phyloP scores from a whole-genome alignment of 2,888 invertebrate genomes.

The Caenorhabditis sinica region DNA sequence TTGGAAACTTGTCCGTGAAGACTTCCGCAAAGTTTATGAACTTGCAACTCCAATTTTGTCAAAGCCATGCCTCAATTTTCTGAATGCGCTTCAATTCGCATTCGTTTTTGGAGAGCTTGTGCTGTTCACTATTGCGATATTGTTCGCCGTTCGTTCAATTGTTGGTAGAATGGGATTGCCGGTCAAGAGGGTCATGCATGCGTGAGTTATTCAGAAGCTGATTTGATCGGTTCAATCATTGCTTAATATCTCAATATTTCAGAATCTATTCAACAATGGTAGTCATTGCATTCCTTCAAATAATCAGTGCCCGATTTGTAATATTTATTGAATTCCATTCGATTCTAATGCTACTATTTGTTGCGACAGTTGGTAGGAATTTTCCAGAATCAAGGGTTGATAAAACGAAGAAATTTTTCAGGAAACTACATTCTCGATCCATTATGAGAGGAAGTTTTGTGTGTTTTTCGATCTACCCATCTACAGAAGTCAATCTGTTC shows the following conservation, averaged over 20 bases:
- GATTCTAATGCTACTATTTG: conserved; percentile 8
- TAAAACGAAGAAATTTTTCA: not conserved
- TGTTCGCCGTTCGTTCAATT: conserved; percentile 13
- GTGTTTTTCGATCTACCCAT: not conserved
- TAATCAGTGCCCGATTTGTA: not conserved
- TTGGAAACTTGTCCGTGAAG: conserved; percentile 14
- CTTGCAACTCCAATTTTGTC: conserved; percentile 21
- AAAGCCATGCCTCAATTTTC: conserved; percentile 18
- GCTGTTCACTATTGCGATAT: conserved; percentile 13
- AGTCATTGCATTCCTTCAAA: not conserved
- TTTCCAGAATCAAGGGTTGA: no score
- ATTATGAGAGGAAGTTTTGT: not conserved
- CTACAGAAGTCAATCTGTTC: not conserved
- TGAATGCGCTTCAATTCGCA: not conserved
- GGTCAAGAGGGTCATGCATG: conserved; percentile 24
- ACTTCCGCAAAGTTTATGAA: conserved; percentile 13
- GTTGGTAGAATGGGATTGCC: conserved; percentile 39
- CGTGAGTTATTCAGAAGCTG: not conserved
- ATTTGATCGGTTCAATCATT: not conserved
- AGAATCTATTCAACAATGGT: conserved; percentile 20
- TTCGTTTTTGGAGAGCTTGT: conserved; percentile 34
- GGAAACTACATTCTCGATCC: conserved; percentile 1
- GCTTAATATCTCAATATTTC: not conserved
- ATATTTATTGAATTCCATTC: not conserved
- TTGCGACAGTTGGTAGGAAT: conserved; percentile 5